These are phyloP conservation scores for Coracopsis vasa DNA, from an alignment of 2,113 vertebrate species.

Conservation along the genomic window DNA sequence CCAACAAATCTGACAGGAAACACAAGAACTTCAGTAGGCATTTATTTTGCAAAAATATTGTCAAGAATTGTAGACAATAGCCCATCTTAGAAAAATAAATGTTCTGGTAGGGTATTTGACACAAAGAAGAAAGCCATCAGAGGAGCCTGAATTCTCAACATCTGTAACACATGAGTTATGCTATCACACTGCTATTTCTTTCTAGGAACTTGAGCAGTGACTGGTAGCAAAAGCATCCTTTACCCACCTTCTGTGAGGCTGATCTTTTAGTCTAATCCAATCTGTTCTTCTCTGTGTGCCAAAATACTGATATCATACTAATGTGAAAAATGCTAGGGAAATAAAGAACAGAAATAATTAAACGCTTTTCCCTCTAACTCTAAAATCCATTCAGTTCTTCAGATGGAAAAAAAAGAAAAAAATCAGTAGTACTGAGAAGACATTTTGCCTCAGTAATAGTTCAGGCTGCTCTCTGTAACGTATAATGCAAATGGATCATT, in stretches of 20 bases:
- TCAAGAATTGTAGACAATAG: background rate
- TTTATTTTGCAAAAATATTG: background rate
- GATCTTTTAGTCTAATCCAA: background rate
- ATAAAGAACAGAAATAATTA: background rate
- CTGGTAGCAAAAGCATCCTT: background rate
- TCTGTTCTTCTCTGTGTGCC: background rate
- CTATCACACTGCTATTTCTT: constrained; percentile 2
- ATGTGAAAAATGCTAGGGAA: background rate
- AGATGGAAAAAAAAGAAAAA: background rate
- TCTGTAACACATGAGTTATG: background rate
- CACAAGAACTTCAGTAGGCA: background rate
- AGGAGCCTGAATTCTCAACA: background rate
- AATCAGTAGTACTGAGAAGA: background rate
- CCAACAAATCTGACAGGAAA: background rate
- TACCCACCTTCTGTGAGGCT: background rate
- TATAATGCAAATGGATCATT: background rate
- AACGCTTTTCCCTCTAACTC: background rate
- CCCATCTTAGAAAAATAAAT: background rate
- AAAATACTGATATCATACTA: background rate
- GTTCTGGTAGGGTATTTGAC: background rate
- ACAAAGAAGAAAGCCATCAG: background rate
- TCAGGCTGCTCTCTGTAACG: background rate
- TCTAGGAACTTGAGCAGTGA: background rate
- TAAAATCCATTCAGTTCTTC: background rate
- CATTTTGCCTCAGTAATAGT: background rate